A percentile compares a stretch with the other conserved stretches of the same genome.
These are phyloP conservation scores for Balearica regulorum DNA, from an alignment of 2,797 vertebrate genomes.

Conservation along the genomic window DNA sequence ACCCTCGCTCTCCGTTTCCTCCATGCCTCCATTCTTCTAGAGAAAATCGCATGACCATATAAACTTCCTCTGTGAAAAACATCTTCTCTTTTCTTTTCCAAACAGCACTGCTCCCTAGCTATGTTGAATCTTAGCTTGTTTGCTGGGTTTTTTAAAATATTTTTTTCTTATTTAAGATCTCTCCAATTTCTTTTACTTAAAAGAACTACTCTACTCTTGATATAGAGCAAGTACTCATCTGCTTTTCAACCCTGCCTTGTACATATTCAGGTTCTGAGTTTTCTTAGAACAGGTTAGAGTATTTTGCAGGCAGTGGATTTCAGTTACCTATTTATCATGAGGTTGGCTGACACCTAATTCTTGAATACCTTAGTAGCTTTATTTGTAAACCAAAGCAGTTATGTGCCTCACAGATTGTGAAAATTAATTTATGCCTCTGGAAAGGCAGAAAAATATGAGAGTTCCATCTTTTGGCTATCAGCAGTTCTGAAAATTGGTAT, in stretches of 20 bases:
- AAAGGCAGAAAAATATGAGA: neutral
- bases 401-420: neutral
- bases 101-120: neutral
- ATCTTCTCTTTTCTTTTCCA: neutral
- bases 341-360: neutral
- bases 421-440: neutral
- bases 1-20: neutral
- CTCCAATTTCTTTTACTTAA: neutral
- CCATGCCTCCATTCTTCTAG: neutral
- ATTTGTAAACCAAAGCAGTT: neutral
- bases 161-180: neutral
- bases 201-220: neutral
- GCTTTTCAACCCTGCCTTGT: neutral
- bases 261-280: neutral
- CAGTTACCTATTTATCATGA: neutral
- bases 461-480: neutral
- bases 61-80: neutral
- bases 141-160: neutral
- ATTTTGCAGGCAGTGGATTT: neutral
- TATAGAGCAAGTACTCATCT: neutral
- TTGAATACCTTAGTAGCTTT: neutral
- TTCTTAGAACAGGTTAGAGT: neutral
- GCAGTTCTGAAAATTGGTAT: neutral
- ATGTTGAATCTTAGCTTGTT: neutral
- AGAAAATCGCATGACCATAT: rapidly evolving